A percentile compares a stretch with the other conserved stretches of the same genome.
These are phyloP conservation scores for Oncorhynchus keta DNA, from an alignment of 2,113 vertebrate genomes.

Conservation along the genomic window DNA sequence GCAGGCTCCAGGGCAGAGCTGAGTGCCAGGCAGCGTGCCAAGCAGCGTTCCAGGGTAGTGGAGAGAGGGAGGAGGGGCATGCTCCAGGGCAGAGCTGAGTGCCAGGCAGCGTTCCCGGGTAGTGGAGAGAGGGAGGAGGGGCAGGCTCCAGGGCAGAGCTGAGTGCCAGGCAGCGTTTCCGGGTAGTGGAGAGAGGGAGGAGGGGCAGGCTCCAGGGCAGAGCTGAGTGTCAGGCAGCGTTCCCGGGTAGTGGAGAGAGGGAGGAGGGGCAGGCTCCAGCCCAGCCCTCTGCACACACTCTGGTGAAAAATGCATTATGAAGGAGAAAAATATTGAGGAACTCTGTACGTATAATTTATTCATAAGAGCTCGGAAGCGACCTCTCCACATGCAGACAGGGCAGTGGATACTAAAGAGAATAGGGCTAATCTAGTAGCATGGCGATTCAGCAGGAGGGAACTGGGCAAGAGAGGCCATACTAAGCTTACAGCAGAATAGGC, in stretches of 20 bases:
- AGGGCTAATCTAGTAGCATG: neutral
- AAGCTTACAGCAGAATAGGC: too few species aligned
- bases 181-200: neutral
- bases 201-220: too few species aligned
- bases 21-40: slow-evolving; percentile 53
- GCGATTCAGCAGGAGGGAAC: neutral
- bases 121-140: slow-evolving; percentile 32
- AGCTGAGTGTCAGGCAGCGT: neutral
- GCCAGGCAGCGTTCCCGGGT: slow-evolving; percentile 38
- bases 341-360: slow-evolving; percentile 65
- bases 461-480: neutral
- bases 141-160: slow-evolving; percentile 67
- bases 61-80: slow-evolving; percentile 40
- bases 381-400: slow-evolving; percentile 34
- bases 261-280: neutral
- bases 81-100: slow-evolving; percentile 67
- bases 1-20: slow-evolving; percentile 53
- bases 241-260: slow-evolving; percentile 45
- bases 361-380: slow-evolving; percentile 55
- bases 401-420: neutral
- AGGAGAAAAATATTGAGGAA: slow-evolving; percentile 47
- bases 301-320: slow-evolving; percentile 44
- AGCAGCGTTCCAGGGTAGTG: too few species aligned
- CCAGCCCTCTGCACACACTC: slow-evolving; percentile 51
- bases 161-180: slow-evolving; percentile 49